These are phyloP conservation scores for Microctenopoma lineatum DNA, from an alignment of 2,797 vertebrate genomes.

Conservation along the genomic window DNA sequence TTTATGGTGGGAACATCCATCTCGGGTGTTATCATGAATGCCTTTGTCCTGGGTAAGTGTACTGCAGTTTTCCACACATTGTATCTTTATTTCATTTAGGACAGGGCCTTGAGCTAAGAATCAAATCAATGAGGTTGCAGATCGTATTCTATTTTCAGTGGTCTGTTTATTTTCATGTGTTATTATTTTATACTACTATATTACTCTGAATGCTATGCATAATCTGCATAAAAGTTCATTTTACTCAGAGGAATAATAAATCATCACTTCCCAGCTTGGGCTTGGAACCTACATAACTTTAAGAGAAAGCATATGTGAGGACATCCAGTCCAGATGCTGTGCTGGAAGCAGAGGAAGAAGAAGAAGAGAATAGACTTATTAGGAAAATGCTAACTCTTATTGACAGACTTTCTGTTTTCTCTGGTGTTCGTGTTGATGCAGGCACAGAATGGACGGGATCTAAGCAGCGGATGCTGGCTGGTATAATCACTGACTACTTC, in stretches of 20 bases:
- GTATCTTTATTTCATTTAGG: no score
- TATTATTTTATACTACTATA: no score
- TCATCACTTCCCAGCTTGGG: not conserved
- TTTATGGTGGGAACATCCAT: slow-evolving; percentile 84
- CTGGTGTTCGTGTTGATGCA: slow-evolving; percentile 38
- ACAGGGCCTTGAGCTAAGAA: no score
- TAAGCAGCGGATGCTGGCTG: slow-evolving; percentile 78
- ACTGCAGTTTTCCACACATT: not conserved
- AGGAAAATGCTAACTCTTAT: no score
- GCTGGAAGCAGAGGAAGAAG: no score
- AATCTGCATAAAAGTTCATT: not conserved
- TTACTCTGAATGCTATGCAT: no score
- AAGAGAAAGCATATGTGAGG: not conserved
- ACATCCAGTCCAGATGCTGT: not conserved
- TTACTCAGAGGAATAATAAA: not conserved
- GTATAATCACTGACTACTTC: slow-evolving; percentile 79
- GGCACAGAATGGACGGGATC: slow-evolving; percentile 88
- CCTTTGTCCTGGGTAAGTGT: slow-evolving; percentile 81
- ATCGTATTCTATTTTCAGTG: no score
- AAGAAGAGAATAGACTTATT: no score
- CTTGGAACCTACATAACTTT: not conserved
- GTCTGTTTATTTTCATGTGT: no score
- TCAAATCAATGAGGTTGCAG: no score
- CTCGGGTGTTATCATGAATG: slow-evolving; percentile 83
- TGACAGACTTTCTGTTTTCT: slow-evolving; percentile 1